Percentiles rank a stretch among this genome's conserved stretches.
Evolutionary conservation across 2,888 invertebrate genomes (phyloP).

Genomic region (Embidobia sp.): DNA sequence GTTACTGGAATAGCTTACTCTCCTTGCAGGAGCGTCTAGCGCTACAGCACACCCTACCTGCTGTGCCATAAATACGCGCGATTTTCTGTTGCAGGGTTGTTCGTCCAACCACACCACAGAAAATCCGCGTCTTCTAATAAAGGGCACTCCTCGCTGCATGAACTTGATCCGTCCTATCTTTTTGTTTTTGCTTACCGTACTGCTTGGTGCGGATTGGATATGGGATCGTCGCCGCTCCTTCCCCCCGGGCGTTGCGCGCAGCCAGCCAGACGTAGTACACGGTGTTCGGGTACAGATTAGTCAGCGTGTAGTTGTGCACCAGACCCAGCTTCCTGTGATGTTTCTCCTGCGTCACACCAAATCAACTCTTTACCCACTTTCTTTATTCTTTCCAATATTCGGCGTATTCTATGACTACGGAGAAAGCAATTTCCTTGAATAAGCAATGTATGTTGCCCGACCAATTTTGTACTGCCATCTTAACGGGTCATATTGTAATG

Average conservation of each 20-base stretch:
- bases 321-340: slow-evolving; percentile 92
- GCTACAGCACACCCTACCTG: slow-evolving; percentile 79
- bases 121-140: slow-evolving; percentile 48
- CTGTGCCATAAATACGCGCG: slow-evolving; percentile 73
- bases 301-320: slow-evolving; percentile 92
- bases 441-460: no score
- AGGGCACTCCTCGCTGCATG: slow-evolving; percentile 80
- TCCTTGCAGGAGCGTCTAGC: slow-evolving; percentile 79
- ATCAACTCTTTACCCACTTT: no score
- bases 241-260: slow-evolving; percentile 95
- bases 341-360: no score
- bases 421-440: no score
- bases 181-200: slow-evolving; percentile 91
- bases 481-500: no score
- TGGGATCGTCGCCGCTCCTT: slow-evolving; percentile 97
- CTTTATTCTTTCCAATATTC: no score
- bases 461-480: no score
- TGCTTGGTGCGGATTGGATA: slow-evolving; percentile 97
- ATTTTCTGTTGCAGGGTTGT: slow-evolving; percentile 50
- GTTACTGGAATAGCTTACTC: slow-evolving; percentile 74
- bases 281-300: slow-evolving; percentile 96
- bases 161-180: slow-evolving; percentile 66
- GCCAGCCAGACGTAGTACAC: slow-evolving; percentile 98
- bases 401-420: no score
- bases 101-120: slow-evolving; percentile 25